phyloP scores from a whole-genome alignment of 2,888 invertebrate genomes.

The Himalopsyche japonica region DNA sequence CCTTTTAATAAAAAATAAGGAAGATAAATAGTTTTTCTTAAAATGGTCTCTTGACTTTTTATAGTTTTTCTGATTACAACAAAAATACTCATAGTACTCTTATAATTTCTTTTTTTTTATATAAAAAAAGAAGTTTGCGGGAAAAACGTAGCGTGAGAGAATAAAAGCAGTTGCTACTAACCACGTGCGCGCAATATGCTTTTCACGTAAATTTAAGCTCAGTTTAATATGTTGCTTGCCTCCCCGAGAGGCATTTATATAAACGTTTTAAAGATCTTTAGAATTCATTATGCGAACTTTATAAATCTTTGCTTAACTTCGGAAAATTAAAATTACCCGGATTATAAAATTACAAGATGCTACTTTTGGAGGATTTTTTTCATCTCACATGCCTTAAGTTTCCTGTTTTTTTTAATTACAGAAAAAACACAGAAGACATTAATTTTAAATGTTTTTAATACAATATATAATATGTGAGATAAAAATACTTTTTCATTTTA shows the following conservation, averaged over 20 bases:
- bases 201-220: not conserved
- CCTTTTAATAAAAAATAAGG: no score
- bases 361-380: not conserved
- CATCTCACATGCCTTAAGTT: not conserved
- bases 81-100: no score
- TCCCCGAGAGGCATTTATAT: not conserved
- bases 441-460: no score
- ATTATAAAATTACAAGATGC: not conserved
- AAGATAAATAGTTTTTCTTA: no score
- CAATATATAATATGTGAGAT: no score
- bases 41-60: no score
- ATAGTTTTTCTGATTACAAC: no score
- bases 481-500: no score
- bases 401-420: not conserved
- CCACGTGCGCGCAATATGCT: not conserved
- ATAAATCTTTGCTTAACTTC: not conserved
- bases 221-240: not conserved
- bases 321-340: not conserved
- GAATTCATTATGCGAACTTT: not conserved
- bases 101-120: not conserved
- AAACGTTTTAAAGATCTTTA: not conserved
- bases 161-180: not conserved
- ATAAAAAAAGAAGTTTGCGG: not conserved
- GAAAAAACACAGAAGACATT: no score
- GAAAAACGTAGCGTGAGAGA: slow-evolving; percentile 14